Base-by-base conservation (phyloP, 2,888 invertebrate species). In the Phaedon cochleariae region DNA sequence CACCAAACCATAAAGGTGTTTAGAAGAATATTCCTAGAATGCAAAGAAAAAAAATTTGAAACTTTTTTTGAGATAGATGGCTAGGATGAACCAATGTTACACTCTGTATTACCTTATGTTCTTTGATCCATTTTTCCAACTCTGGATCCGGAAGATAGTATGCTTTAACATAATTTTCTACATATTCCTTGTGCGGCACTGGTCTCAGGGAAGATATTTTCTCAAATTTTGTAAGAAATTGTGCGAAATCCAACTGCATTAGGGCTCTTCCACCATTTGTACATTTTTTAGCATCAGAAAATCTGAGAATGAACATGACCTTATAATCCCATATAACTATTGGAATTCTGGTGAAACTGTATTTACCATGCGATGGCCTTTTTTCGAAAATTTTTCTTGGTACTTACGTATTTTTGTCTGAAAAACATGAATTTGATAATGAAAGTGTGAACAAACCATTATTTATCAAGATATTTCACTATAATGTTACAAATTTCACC, bases 211-310 rank as follows among this genome's bases (percentile, higher is more conserved):
- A 89, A 0, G 96, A 92, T 60, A 97, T 90, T 77, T 92, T 90
- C 82, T 98, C 97, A 58, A 96, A 86, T 80, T 97, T 96, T 20
- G 94, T 90, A 72, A 96, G 89, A 68, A 98, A 90, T 81, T 98
- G 98, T 6, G 96, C 94, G 79, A 96, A 98, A 85, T 99, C 99
- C 20, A 99, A 85, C 80, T 98, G 98, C 98, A 99, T 99, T 9
- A 99, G 84, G 0, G 97, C 98, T 41, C 99, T 86, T 0, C 99
- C 99, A 21, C 96, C 98, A 74, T 96, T 96, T 0, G 96, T 93
- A 83, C 99, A 99, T 81, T 96, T 97, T 68, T 93, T 95, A 0
- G 95, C 93, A 77, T 91, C 92, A 0, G 96, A 91, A 84, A 93
- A 97, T 29, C 94, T 87, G 83, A 31, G 70, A 72, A 26, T 52